Evolutionary conservation across 2,113 vertebrate species (phyloP).

Genomic region (Corythoichthys haematopterus): DNA sequence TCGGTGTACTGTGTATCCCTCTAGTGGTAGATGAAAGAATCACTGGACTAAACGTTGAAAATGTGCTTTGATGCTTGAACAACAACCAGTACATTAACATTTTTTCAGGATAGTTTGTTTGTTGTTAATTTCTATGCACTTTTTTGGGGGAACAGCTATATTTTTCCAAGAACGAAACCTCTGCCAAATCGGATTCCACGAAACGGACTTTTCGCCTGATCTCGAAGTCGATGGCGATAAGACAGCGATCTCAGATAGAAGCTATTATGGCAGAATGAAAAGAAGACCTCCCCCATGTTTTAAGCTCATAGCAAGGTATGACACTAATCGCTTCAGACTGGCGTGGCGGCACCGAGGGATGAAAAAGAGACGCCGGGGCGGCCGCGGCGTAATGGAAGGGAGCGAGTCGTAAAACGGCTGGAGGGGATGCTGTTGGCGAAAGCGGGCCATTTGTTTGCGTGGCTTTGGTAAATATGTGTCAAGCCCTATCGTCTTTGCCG

Average conservation of each 20-base stretch:
- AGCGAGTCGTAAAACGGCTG: slow-evolving; percentile 45
- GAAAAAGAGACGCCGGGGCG: slow-evolving; percentile 23
- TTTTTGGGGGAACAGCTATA: too few relatives aligned
- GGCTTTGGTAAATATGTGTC: slow-evolving; percentile 55
- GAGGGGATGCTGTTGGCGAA: slow-evolving; percentile 52
- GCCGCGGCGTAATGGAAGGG: slow-evolving; percentile 40
- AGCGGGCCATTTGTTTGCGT: slow-evolving; percentile 55
- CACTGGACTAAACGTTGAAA: too few relatives aligned
- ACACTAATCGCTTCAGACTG: slow-evolving; percentile 57
- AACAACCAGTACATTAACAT: too few relatives aligned
- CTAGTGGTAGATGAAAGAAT: too few relatives aligned
- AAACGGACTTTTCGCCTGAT: not conserved
- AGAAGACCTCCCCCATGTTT: slow-evolving; percentile 26
- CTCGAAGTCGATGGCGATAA: not conserved
- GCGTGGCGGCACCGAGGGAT: slow-evolving; percentile 36
- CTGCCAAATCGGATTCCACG: not conserved
- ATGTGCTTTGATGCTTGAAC: too few relatives aligned
- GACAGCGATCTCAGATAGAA: slow-evolving; percentile 9
- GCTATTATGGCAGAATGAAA: slow-evolving; percentile 8
- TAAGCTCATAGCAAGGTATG: slow-evolving; percentile 47
- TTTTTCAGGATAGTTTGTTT: too few relatives aligned
- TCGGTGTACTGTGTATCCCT: not conserved
- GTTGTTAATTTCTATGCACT: too few relatives aligned
- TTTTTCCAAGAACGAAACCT: too few relatives aligned
- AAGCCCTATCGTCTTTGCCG: slow-evolving; percentile 51